A percentile compares a stretch with the other conserved stretches of the same genome.
Evolutionary conservation across 2,113 vertebrate genomes (phyloP).

Genomic region (Microcebus lehilahytsara): DNA sequence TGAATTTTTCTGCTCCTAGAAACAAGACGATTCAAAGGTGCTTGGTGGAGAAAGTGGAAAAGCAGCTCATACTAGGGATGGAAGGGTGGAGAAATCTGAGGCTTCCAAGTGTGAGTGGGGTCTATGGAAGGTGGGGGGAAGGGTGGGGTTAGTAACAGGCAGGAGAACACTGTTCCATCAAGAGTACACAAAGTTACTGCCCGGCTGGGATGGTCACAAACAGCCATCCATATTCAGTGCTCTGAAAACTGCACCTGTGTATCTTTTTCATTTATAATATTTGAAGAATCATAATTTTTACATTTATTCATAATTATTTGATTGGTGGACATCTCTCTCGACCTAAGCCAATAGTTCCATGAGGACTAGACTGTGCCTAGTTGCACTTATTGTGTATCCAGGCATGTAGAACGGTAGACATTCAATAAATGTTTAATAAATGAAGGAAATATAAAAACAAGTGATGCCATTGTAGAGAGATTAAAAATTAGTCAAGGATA

Average conservation of each 20-base stretch:
- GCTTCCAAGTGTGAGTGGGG: background rate
- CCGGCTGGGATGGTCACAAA: background rate
- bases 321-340: background rate
- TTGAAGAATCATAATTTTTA: background rate
- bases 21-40: background rate
- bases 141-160: background rate
- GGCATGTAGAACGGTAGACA: background rate
- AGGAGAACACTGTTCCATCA: background rate
- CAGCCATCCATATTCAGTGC: background rate
- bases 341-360: background rate
- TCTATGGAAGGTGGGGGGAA: background rate
- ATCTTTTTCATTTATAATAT: background rate
- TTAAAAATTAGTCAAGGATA: background rate
- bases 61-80: background rate
- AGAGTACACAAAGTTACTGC: background rate
- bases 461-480: background rate
- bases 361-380: fast-evolving
- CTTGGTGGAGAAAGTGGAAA: background rate
- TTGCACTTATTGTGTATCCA: background rate
- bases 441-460: background rate
- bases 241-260: background rate
- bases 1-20: background rate
- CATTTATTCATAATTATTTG: background rate
- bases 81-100: background rate
- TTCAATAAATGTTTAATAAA: background rate